Evolutionary conservation across 1,140 invertebrate species (phyloP).

Genomic region (Drosophila ambigua): DNA sequence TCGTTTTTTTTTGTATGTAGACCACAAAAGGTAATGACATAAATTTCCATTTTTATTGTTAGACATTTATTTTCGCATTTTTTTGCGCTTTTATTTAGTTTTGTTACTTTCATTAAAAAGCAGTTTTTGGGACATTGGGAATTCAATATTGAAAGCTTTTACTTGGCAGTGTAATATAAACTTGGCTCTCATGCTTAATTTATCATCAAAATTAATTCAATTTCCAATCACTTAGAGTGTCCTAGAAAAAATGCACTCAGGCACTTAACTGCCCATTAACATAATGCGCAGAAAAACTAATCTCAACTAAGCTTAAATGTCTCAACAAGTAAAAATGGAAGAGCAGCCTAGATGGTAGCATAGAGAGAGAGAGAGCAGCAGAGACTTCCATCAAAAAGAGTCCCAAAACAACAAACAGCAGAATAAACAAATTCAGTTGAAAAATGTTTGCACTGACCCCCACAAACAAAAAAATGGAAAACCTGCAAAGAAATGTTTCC

Average conservation of each 20-base stretch:
- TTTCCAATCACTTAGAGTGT: constrained; percentile 14
- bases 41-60: constrained; percentile 37
- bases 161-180: too few species aligned
- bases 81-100: too few species aligned
- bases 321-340: constrained; percentile 8
- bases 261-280: background rate
- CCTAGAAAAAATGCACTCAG: too few species aligned
- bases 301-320: constrained; percentile 21
- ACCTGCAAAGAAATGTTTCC: constrained; percentile 13
- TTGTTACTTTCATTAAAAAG: too few species aligned
- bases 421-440: constrained; percentile 44
- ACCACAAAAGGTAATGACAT: constrained; percentile 48
- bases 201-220: background rate
- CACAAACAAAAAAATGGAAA: constrained; percentile 14
- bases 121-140: too few species aligned
- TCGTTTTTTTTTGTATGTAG: constrained; percentile 24
- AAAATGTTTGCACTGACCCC: constrained; percentile 41
- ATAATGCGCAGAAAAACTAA: constrained; percentile 7
- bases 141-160: too few species aligned
- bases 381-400: constrained; percentile 33
- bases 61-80: too few species aligned
- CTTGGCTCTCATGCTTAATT: background rate
- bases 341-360: too few species aligned
- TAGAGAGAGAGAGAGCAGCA: background rate
- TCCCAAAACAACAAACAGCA: constrained; percentile 32